Base-by-base conservation (phyloP, 1,140 invertebrate genomes). In the Subanguina moxae region DNA sequence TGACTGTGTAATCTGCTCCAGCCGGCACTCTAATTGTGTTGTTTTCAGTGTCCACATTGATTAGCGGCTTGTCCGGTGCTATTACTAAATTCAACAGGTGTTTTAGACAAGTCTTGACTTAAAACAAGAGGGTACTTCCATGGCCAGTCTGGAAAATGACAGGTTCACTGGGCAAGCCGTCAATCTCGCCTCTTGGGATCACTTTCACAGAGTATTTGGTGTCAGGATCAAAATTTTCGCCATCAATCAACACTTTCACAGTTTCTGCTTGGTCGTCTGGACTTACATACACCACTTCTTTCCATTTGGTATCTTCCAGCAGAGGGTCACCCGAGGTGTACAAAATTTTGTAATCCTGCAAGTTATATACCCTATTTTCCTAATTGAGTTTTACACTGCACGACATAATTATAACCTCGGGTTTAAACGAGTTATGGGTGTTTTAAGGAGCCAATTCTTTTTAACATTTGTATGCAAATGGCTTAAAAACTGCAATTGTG, bases 221-320 rank as follows among this genome's bases (percentile, higher is more conserved):
- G 28, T 82, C 74, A n/a, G 81, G 80, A 27, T 79, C 71, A 71
- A 82, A 82, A 43, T 81, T 79, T 46, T 81, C 72, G 48, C 81
- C 80, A 62, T 81, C 80, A 45, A 82, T 74, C 1, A 64, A 69
- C 38, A 78, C 48, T 48, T 46, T 38, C 42, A 79, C 65, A 42
- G 38, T 64, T 15, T 32, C 59, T 13, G 19, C 38, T 30, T 74
- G 62, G 38, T 76, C 74, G 11, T 21, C 58, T 21, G 74, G 74
- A n/a, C 57, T 42, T 27, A 56, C 66, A 59, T 68, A 80, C 25
- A 57, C 72, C 45, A 82, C 30, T 56, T 82, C 80, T 23, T 79
- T 82, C 80, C 80, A 82, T 30, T 72, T 71, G 32, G 81, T 71
- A 9, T 73, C 75, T 27, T 82, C 80, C 13, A 64, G 57, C 23